phyloP scores from a whole-genome alignment of 2,888 invertebrate genomes.

The Tanytarsus gracilentus region DNA sequence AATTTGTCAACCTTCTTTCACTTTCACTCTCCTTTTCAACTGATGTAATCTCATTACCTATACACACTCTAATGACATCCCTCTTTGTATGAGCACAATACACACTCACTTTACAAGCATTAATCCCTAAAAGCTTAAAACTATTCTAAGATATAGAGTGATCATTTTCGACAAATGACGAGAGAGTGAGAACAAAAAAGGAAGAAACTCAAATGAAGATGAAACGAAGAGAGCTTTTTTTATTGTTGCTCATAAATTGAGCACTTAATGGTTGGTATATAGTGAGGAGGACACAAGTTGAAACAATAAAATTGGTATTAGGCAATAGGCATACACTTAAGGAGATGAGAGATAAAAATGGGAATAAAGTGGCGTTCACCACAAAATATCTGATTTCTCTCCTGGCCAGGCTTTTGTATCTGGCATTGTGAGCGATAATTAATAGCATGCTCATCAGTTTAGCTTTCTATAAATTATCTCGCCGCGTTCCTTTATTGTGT shows the following conservation, averaged over 20 bases:
- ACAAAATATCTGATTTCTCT: not conserved
- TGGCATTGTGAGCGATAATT: conserved; percentile 18
- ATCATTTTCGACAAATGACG: conserved; percentile 1
- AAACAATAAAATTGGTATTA: conserved; percentile 11
- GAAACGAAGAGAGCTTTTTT: conserved; percentile 19
- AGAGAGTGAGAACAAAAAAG: not conserved
- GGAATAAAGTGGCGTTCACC: not conserved
- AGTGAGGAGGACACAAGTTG: too few species aligned
- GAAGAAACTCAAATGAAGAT: not conserved
- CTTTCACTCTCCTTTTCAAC: too few species aligned
- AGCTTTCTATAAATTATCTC: conserved; percentile 1
- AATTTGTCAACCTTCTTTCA: too few species aligned
- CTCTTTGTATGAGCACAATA: too few species aligned
- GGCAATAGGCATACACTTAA: not conserved
- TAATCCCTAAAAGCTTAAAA: too few species aligned
- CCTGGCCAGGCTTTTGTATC: not conserved
- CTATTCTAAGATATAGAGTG: too few species aligned
- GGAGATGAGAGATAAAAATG: not conserved
- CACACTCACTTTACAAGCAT: too few species aligned
- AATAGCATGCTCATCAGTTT: conserved; percentile 19
- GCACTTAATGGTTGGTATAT: conserved; percentile 25
- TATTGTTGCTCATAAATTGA: conserved; percentile 21
- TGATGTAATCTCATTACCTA: too few species aligned
- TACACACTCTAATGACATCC: too few species aligned
- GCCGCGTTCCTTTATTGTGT: conserved; percentile 1